These are phyloP conservation scores for Ceyx melanurus DNA, from an alignment of 2,113 vertebrate species.

Conservation along the genomic window DNA sequence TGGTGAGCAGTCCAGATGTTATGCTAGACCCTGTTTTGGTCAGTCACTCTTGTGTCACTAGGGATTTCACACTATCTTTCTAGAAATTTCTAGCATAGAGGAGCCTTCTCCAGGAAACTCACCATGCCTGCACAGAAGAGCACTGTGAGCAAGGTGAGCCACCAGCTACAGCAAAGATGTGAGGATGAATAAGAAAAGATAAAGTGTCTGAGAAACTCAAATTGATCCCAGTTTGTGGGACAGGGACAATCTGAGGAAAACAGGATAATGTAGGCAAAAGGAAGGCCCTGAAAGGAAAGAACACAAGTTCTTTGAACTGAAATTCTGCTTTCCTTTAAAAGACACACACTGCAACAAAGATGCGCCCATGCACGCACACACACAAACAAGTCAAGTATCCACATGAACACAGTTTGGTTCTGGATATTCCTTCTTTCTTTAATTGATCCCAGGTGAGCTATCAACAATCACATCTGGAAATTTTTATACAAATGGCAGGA, in stretches of 20 bases:
- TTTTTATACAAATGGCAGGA: conserved; percentile 70
- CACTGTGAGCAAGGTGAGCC: not conserved
- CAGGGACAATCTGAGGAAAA: not conserved
- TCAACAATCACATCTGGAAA: conserved; percentile 73
- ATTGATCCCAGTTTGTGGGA: not conserved
- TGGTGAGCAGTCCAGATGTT: not conserved
- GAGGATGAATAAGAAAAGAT: not conserved
- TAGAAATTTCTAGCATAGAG: not conserved
- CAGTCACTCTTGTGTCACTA: not conserved
- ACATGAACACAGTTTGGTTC: conserved; percentile 42
- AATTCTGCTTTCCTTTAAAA: conserved; percentile 42
- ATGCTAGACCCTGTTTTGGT: not conserved
- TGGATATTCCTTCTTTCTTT: conserved; percentile 51
- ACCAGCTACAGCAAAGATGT: not conserved
- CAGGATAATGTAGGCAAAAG: not conserved
- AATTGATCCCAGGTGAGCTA: conserved; percentile 71
- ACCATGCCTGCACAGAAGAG: not conserved
- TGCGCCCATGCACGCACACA: not conserved
- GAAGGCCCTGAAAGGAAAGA: not conserved
- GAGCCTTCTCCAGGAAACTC: not conserved
- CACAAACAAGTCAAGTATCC: conserved; percentile 51
- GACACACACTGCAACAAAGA: not conserved
- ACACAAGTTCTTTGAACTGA: conserved; percentile 23
- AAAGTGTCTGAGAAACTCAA: not conserved
- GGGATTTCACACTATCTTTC: not conserved